Evolutionary conservation across 2,113 vertebrate genomes (phyloP), one percentile per base, ranked within the genome.

Genomic region (Microcebus ravelobensis): DNA sequence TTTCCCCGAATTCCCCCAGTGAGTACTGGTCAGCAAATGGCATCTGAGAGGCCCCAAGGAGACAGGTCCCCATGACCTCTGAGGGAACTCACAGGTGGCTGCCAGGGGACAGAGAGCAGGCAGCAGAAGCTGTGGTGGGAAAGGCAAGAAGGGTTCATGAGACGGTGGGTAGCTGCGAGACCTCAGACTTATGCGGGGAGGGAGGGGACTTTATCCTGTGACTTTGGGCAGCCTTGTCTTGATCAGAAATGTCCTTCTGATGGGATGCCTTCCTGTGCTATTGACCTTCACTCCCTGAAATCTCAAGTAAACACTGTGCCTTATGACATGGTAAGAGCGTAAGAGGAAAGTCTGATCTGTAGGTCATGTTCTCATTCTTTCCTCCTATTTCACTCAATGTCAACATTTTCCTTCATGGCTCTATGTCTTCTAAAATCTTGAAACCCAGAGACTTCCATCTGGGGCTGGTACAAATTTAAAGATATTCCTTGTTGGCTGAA

Each of bases 71-170:
- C 50, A 6, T 5, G 21, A 73, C 55, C 8, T 45, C 48, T 34
- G 31, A 83, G 57, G 59, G 39, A 34, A 39, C 11, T 2, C 17
- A 57, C 8, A 23, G 1, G 29, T 31, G 34, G 11, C 23, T 7
- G 11, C 8, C 27, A 36, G 18, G 23, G 3, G 29, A 59, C n/a
- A 71, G 23, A 2, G 4, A 52, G 21, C 1, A 55, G n/a, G 5
- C 12, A 68, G 29, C 45, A 77, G 67, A 77, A 13, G 12, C 25
- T 70, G 4, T 0, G 25, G 23, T 12, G 74, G 70, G 13, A 80
- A 65, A 74, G 73, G 9, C 5, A 52, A 15, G 3, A 52, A 15
- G 4, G 5, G 1, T 39, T 36, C 0, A 0, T 2, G 13, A 68
- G 63, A 2, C 11, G 55, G 17, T 3, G 14, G 14, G 20, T 25